Percentiles rank a stretch among this genome's conserved stretches.
Evolutionary conservation across 1,140 invertebrate genomes (phyloP).

Genomic region (Bombus sibiricus): DNA sequence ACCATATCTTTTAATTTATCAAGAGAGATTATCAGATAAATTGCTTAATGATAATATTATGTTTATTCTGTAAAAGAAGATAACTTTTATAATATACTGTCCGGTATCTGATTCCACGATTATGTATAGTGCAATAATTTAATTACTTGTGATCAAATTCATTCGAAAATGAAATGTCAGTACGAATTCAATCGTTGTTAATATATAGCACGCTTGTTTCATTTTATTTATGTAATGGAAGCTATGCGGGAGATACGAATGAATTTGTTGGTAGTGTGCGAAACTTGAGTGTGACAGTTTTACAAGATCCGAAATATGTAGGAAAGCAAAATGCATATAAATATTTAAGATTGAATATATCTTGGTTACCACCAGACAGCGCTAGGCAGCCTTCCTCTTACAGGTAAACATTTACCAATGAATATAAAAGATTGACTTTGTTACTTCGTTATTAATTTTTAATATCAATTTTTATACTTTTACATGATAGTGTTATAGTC

Average conservation of each 20-base stretch:
- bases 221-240: not conserved
- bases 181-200: constrained; percentile 12
- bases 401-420: constrained; percentile 53
- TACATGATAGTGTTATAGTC: constrained; percentile 56
- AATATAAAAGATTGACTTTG: constrained; percentile 17
- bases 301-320: constrained; percentile 26
- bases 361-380: constrained; percentile 62
- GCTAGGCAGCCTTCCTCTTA: constrained; percentile 60
- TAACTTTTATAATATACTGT: not conserved
- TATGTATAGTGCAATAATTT: not conserved
- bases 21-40: constrained; percentile 59
- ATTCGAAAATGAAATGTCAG: constrained; percentile 53
- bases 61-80: not conserved
- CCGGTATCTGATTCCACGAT: not conserved
- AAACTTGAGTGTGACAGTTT: constrained; percentile 49
- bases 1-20: not conserved
- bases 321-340: constrained; percentile 1
- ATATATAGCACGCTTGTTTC: constrained; percentile 1
- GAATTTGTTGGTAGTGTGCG: constrained; percentile 36
- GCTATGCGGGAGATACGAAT: not conserved
- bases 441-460: not conserved
- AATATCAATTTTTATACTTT: not conserved
- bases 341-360: constrained; percentile 66
- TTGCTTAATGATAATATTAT: not conserved
- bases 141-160: not conserved